Evolutionary conservation across 2,113 vertebrate genomes (phyloP), one percentile per base, ranked within the genome.

Genomic region (Microcebus murinus): DNA sequence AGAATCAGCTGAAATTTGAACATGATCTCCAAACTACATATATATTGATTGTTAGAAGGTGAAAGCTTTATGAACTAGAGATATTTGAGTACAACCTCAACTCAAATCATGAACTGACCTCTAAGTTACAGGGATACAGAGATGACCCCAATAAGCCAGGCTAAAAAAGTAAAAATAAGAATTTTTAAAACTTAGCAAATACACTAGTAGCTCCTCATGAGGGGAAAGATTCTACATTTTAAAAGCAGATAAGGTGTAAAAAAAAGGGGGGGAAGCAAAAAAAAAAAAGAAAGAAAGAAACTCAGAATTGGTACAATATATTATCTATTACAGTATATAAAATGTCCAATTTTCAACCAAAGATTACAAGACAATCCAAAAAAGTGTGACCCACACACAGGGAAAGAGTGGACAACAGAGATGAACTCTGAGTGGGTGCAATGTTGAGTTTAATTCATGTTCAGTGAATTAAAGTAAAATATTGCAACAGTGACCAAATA

Each of bases 231-330:
- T 89, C 55, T 84, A 3, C 12, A 94, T 94, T 90, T 73, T 95
- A 74, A 95, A 18, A 6, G 11, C 61, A 96, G 9, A 87, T 15
- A 86, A 96, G 3, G 1, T 50, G 90, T 7, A 61, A 73, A 87
- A 50, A 85, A 9, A 23, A 31, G 34, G 45, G 20, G 2, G 61
- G 31, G 83, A 57, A 57, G 2, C 50, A 13, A 67, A 92, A 92
- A 92, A 15, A 92, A 92, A 92, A 92, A 92, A 15, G 18, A 73
- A 92, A 92, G 90, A 17, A 45, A 3, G 80, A 45, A 89, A 61
- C 1, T 11, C 11, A 61, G 68, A 55, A 10, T 82, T 79, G 12
- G 12, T 76, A 42, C 20, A 79, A 87, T 39, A 71, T 27, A 27
- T 67, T 71, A 76, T 87, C 86, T 80, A 42, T 79, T 93, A 68